Evolutionary conservation across 2,888 invertebrate species (phyloP).

Genomic region (Pristionchus exspectatus): DNA sequence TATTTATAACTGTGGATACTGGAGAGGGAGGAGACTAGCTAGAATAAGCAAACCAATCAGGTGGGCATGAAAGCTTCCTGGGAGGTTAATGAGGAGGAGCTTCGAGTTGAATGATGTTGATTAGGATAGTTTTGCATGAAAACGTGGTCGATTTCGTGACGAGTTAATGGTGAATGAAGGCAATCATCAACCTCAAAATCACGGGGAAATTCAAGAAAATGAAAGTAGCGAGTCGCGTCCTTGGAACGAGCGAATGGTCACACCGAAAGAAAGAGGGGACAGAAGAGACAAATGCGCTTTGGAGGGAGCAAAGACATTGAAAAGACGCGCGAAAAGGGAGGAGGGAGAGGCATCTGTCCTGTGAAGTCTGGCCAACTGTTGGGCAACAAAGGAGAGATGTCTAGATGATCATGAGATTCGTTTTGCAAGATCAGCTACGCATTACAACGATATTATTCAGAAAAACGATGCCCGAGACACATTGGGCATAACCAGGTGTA

Average conservation of each 20-base stretch:
- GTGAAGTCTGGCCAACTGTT: too few species aligned
- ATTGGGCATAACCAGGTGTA: too few species aligned
- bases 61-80: too few species aligned
- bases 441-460: neutral
- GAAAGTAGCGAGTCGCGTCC: neutral
- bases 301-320: neutral
- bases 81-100: too few species aligned
- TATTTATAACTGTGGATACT: too few species aligned
- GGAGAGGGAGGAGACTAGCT: neutral
- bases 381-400: neutral
- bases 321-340: slow-evolving; percentile 16
- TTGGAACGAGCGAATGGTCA: neutral
- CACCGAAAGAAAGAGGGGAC: neutral
- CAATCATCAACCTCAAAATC: neutral
- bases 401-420: neutral
- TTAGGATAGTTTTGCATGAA: neutral
- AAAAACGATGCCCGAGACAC: neutral
- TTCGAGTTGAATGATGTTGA: neutral
- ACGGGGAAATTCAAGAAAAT: neutral
- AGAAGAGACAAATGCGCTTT: neutral
- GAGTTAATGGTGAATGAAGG: neutral
- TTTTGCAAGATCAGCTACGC: neutral
- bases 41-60: too few species aligned
- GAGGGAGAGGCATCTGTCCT: neutral
- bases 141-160: neutral